These are phyloP conservation scores for Phrynosoma blainvillii DNA, from an alignment of 2,113 vertebrate species.

Conservation along the genomic window DNA sequence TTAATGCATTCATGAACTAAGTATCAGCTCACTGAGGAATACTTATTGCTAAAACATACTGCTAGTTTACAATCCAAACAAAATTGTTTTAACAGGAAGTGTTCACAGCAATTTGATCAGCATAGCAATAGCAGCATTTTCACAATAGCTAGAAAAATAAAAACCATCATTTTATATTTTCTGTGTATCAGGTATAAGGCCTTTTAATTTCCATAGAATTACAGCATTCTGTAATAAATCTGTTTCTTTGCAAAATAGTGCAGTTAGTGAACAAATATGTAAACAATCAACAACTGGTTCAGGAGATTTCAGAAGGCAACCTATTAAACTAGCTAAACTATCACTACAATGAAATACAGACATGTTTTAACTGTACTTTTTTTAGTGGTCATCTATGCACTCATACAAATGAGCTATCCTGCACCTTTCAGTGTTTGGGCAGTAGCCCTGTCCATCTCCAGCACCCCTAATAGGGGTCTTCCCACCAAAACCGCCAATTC, in stretches of 20 bases:
- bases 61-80: constrained; percentile 42
- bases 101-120: constrained; percentile 31
- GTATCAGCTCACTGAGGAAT: constrained; percentile 16
- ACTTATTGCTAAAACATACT: background rate
- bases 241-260: background rate
- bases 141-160: background rate
- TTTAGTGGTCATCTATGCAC: no score
- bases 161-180: background rate
- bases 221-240: background rate
- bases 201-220: background rate
- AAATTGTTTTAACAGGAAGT: constrained; percentile 16
- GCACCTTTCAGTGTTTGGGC: no score
- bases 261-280: no score
- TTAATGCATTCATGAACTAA: constrained; percentile 41
- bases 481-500: no score
- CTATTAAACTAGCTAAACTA: background rate
- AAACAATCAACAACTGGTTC: background rate
- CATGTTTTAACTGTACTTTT: no score
- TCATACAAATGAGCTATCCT: no score
- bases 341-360: no score
- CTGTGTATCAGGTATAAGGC: background rate
- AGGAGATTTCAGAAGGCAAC: background rate
- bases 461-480: no score
- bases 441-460: no score
- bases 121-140: constrained; percentile 12